Evolutionary conservation across 2,113 vertebrate species (phyloP).

Genomic region (Coregonus clupeaformis): DNA sequence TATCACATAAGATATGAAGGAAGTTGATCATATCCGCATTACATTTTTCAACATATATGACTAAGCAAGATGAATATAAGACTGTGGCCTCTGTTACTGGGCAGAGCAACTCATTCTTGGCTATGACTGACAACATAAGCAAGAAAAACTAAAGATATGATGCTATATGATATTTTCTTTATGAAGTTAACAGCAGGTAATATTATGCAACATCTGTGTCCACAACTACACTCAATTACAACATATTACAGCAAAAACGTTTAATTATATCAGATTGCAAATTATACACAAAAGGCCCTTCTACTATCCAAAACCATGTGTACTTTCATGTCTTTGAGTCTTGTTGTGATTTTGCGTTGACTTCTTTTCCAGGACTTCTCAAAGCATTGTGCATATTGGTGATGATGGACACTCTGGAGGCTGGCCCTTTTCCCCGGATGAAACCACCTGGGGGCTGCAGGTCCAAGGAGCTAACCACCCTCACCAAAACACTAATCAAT

Average conservation of each 20-base stretch:
- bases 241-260: background rate
- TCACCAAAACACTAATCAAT: background rate
- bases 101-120: no score
- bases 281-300: background rate
- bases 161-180: background rate
- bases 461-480: slow-evolving; percentile 3
- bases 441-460: slow-evolving; percentile 2
- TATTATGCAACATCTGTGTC: no score
- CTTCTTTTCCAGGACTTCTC: slow-evolving; percentile 4
- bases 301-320: background rate
- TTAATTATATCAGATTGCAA: no score
- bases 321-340: background rate
- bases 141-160: no score
- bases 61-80: background rate
- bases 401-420: slow-evolving; percentile 19
- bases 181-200: slow-evolving; percentile 19
- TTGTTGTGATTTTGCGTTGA: slow-evolving; percentile 3
- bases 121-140: no score
- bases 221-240: background rate
- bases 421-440: background rate
- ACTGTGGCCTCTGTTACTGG: background rate
- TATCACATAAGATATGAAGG: background rate
- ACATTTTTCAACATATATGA: background rate
- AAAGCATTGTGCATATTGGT: slow-evolving; percentile 18
- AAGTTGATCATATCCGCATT: background rate